Percentiles rank a stretch among this genome's conserved stretches.
Evolutionary conservation across 92 coral and sea anemone genomes (phyloP).

Genomic region (Desmophyllum pertusum): DNA sequence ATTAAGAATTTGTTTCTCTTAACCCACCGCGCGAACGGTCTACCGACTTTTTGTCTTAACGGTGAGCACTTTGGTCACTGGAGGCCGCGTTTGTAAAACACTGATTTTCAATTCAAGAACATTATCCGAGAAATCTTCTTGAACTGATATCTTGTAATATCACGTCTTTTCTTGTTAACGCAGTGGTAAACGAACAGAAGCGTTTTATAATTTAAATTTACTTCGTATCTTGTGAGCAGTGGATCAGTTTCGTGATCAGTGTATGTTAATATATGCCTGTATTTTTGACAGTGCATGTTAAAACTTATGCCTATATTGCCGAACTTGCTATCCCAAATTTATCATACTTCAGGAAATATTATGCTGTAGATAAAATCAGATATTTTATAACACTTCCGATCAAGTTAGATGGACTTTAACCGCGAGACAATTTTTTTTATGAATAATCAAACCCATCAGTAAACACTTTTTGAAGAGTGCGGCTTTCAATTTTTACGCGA

Average conservation of each 20-base stretch:
- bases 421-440: neutral
- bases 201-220: neutral
- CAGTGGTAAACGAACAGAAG: neutral
- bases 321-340: neutral
- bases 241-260: no score
- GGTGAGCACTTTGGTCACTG: neutral
- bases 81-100: no score
- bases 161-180: neutral
- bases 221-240: neutral
- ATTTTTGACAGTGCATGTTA: neutral
- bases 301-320: no score
- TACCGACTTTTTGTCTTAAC: no score
- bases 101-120: no score
- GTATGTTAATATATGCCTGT: neutral
- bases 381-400: neutral
- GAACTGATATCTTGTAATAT: neutral
- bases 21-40: no score
- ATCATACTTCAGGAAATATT: neutral
- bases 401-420: neutral
- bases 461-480: neutral
- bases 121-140: no score
- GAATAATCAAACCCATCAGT: neutral
- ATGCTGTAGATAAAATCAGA: neutral
- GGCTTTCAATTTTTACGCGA: neutral
- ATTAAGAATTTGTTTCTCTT: neutral